These are phyloP conservation scores for Tetrax tetrax DNA, from an alignment of 2,113 vertebrate genomes.

Conservation along the genomic window DNA sequence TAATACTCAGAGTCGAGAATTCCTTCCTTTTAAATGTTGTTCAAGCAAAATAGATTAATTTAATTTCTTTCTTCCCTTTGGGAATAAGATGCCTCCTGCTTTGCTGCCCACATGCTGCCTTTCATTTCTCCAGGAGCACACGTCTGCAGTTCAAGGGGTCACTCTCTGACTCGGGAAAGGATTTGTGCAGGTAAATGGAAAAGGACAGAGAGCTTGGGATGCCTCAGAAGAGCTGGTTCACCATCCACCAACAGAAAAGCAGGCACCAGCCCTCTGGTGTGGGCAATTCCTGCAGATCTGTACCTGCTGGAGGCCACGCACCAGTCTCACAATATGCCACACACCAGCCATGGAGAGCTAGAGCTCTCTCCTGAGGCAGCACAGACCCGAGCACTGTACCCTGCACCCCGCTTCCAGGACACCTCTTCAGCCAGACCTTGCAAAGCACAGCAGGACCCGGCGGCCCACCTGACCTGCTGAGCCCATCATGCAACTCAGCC, in stretches of 20 bases:
- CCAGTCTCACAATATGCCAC: not conserved
- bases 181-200: not conserved
- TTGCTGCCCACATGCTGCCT: constrained; percentile 19
- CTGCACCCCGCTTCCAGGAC: not conserved
- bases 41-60: constrained; percentile 73
- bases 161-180: not conserved
- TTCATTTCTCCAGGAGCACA: constrained; percentile 17
- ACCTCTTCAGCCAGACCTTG: not conserved
- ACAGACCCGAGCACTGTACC: not conserved
- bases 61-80: constrained; percentile 59
- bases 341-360: fast-evolving
- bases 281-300: not conserved
- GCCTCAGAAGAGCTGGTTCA: not conserved
- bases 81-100: constrained; percentile 41
- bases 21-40: constrained; percentile 67
- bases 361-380: not conserved
- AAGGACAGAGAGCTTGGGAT: not conserved
- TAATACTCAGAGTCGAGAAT: constrained; percentile 39
- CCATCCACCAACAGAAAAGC: not conserved
- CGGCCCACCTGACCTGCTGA: fast-evolving
- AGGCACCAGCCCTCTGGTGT: not conserved
- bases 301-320: not conserved
- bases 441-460: not conserved
- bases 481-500: not conserved
- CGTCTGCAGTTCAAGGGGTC: constrained; percentile 1